A percentile compares a stretch with the other conserved stretches of the same genome.
phyloP scores from a whole-genome alignment of 30 jellyfish, hydroid and myxozoan species.

The Rhopilema esculentum region DNA sequence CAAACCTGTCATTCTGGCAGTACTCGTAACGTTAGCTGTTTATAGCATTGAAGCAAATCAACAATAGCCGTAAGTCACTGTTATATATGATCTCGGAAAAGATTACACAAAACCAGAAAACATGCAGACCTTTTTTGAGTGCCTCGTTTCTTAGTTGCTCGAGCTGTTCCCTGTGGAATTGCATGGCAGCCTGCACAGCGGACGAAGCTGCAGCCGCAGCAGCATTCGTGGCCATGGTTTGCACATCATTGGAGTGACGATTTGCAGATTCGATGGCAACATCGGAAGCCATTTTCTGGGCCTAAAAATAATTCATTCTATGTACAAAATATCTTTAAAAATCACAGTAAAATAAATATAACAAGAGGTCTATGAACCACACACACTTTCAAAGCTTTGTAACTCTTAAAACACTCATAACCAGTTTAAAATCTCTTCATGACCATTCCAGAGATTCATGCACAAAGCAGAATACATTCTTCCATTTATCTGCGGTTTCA shows the following conservation, averaged over 20 bases:
- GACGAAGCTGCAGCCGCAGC: constrained; percentile 97
- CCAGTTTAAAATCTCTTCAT: no score
- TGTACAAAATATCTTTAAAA: not conserved
- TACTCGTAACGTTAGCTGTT: no score
- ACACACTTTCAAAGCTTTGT: not conserved
- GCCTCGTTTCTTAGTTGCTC: constrained; percentile 82
- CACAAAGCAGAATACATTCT: no score
- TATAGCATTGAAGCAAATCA: not conserved
- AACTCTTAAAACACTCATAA: no score
- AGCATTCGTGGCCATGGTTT: constrained; percentile 78
- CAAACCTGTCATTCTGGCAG: no score
- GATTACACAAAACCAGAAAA: not conserved
- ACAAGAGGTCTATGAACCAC: not conserved
- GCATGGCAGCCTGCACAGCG: constrained; percentile 94
- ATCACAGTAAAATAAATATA: not conserved
- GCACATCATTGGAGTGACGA: constrained; percentile 78
- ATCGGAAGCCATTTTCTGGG: constrained; percentile 76
- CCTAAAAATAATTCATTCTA: constrained; percentile 6
- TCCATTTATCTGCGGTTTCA: no score
- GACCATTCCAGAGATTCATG: no score
- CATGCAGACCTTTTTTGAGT: constrained; percentile 60
- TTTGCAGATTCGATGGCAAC: constrained; percentile 75
- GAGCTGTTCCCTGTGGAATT: constrained; percentile 80
- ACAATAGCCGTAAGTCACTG: no score
- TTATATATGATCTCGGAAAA: not conserved